These are phyloP conservation scores for Empis livida DNA, from an alignment of 2,888 invertebrate species.

Conservation along the genomic window DNA sequence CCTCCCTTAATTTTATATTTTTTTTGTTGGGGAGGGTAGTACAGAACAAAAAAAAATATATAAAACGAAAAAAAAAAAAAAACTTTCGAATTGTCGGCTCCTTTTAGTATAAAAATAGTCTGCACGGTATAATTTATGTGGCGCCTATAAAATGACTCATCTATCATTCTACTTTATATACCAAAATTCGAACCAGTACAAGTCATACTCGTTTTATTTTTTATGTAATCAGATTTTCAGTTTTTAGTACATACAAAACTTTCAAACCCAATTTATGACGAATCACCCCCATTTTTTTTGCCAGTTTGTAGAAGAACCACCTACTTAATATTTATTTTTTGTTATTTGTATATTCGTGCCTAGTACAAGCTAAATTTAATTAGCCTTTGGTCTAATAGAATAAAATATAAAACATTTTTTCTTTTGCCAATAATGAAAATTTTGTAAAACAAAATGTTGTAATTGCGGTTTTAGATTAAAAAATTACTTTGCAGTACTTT, in stretches of 20 bases:
- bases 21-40: too few species aligned
- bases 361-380: neutral
- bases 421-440: neutral
- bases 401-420: neutral
- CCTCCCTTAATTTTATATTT: too few species aligned
- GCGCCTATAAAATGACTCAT: constrained; percentile 2
- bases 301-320: too few species aligned
- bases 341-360: neutral
- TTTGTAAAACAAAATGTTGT: too few species aligned
- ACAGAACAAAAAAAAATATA: neutral
- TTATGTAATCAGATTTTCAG: too few species aligned
- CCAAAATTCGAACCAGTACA: too few species aligned
- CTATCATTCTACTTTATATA: neutral
- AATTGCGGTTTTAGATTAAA: neutral
- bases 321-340: too few species aligned
- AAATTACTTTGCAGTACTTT: neutral
- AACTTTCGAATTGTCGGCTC: neutral
- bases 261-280: too few species aligned
- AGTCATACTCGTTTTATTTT: too few species aligned
- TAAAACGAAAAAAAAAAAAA: too few species aligned
- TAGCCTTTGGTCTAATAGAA: neutral
- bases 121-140: neutral
- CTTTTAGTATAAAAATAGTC: neutral
- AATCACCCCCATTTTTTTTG: too few species aligned
- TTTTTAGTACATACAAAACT: too few species aligned